phyloP scores from a whole-genome alignment of 2,888 invertebrate species.

The Melanophora roralis region DNA sequence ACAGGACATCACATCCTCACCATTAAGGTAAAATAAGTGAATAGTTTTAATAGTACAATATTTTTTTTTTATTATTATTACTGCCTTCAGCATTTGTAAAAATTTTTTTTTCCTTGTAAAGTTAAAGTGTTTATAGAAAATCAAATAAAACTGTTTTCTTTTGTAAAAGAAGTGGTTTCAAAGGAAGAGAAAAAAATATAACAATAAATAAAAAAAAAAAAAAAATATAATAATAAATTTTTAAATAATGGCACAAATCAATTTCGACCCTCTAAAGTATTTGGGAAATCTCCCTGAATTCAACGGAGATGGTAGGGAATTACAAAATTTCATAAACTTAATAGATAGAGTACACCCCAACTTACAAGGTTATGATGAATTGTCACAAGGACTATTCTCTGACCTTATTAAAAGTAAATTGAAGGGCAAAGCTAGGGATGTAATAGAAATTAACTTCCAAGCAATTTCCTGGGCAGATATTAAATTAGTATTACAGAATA shows the following conservation, averaged over 20 bases:
- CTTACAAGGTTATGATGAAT: slow-evolving; percentile 32
- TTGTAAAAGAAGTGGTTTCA: no score
- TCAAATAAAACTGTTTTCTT: no score
- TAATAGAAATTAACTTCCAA: slow-evolving; percentile 56
- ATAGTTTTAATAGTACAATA: no score
- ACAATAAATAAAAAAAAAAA: background rate
- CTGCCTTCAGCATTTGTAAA: no score
- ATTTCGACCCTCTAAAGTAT: slow-evolving; percentile 40
- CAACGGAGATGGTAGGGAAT: slow-evolving; percentile 8
- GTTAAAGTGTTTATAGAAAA: no score
- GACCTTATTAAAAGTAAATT: slow-evolving; percentile 54
- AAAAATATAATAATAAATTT: background rate
- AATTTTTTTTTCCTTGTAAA: no score
- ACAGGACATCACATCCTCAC: no score
- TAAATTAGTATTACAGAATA: slow-evolving; percentile 47
- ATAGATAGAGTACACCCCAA: slow-evolving; percentile 50
- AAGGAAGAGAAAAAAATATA: background rate
- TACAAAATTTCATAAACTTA: slow-evolving; percentile 25
- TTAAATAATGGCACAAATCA: slow-evolving; percentile 1
- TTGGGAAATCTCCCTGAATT: slow-evolving; percentile 32
- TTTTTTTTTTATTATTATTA: no score
- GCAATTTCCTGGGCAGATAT: slow-evolving; percentile 46
- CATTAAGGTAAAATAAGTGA: no score
- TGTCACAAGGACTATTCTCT: slow-evolving; percentile 52
- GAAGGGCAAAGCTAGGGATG: slow-evolving; percentile 51